Evolutionary conservation across 2,113 vertebrate species (phyloP).

Genomic region (Isichthys henryi): DNA sequence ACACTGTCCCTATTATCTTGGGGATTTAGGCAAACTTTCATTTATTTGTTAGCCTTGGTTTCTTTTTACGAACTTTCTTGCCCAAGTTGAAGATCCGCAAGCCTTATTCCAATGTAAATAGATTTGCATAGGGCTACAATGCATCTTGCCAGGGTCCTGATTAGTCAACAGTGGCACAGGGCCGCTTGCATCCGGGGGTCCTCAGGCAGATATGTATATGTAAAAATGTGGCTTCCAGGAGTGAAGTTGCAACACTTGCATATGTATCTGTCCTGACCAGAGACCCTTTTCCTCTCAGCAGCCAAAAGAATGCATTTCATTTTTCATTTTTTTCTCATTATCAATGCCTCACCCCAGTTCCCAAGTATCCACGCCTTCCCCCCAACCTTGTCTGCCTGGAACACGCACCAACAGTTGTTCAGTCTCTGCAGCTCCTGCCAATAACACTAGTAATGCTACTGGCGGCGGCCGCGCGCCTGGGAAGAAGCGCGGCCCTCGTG

Average conservation of each 20-base stretch:
- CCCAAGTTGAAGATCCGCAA: conserved; percentile 64
- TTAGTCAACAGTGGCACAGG: conserved; percentile 55
- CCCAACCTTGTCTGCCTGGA: background rate
- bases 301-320: conserved; percentile 7
- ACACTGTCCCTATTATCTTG: conserved; percentile 98
- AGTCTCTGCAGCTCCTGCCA: background rate
- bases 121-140: conserved; percentile 71
- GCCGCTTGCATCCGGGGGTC: conserved; percentile 23
- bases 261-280: conserved; percentile 39
- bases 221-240: conserved; percentile 54
- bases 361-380: background rate
- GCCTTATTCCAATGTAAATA: conserved; percentile 77
- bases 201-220: conserved; percentile 50
- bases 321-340: background rate
- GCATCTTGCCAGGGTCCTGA: conserved; percentile 62
- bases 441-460: background rate
- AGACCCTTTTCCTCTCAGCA: conserved; percentile 25
- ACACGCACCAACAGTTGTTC: background rate
- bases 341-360: background rate
- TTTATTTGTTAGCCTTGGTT: conserved; percentile 85
- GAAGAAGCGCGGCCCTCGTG: background rate
- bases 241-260: conserved; percentile 32
- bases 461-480: background rate
- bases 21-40: conserved; percentile 98
- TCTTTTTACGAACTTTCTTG: conserved; percentile 64